Evolutionary conservation across 2,797 vertebrate species (phyloP), one percentile per base, ranked within the genome.

Genomic region (Dermochelys coriacea): DNA sequence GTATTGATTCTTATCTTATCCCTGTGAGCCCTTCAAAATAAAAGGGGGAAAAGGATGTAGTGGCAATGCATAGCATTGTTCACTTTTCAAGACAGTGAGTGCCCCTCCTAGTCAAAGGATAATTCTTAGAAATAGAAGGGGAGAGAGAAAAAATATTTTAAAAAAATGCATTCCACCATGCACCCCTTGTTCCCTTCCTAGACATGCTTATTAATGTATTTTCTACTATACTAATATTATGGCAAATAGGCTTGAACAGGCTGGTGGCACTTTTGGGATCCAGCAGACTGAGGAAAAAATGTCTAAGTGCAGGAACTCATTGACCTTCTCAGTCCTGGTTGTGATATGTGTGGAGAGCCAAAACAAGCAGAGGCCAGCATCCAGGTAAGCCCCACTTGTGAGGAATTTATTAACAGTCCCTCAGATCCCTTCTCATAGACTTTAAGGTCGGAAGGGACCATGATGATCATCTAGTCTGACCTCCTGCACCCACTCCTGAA

Each of bases 291-390:
- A 54, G n/a, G 27, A 23, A 9, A 11, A 89, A 88, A 75, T 23
- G 4, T 19, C 0, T 31, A 0, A 78, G 19, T 15, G 41, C 12
- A 47, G 45, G 27, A 77, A 14, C 2, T 78, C 74, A 25, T 19
- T 2, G 21, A 81, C 1, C 45, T 27, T 29, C 45, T 45, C 52
- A 6, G 10, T 71, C 64, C 19, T 71, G n/a, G 1, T 14, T 81
- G 29, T 47, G 29, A 6, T 6, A 21, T 1, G 1, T 10, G 47
- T 54, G 6, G 52, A 82, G 88, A 80, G 25, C 57, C 47, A 27
- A 8, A 50, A 29, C 18, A 29, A 85, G 52, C 29, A 61, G 50
- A 47, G 25, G 37, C 2, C 12, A 79, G 2, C 50, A 54, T 78
- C 7, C 21, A 50, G 25, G 7, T 10, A 79, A 84, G 51, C 10